Evolutionary conservation across 2,888 invertebrate species (phyloP), one percentile per base, ranked within the genome.

Genomic region (Pristionchus japonicus): DNA sequence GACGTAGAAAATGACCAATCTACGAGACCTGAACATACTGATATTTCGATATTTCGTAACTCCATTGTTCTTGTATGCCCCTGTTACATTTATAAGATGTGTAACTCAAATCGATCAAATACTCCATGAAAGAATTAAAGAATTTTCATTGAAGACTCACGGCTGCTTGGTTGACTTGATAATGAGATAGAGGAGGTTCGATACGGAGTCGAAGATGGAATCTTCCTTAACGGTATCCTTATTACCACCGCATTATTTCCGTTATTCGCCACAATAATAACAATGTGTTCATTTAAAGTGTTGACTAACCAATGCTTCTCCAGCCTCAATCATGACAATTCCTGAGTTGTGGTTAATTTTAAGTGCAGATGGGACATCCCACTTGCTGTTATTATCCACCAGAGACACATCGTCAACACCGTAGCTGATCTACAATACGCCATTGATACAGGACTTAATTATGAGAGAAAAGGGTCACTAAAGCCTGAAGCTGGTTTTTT

Each of bases 201-300:
- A 64, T 27, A n/a, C 23, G 0, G 61, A 64, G 64, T 85, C 85
- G 64, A 64, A 85, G 85, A 85, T 85, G 40, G 85, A 47, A 64
- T 85, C 85, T 23, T 15, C 37, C 85, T 85, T 61, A 82, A 31
- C 23, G 15, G 52, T 23, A 20, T 17, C 2, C 27, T n/a, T 77
- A 23, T 43, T 15, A 7, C 34, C 6, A 43, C 43, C 43, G 6
- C n/a, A 2, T 37, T 23, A 34, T 27, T 3, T 15, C 13, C 70
- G 31, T 34, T 17, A 6, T 40, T 11, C 74, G 23, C 3, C 13
- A 15, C 11, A 37, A n/a, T n/a, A 17, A 47, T 43, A 20, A 34
- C 20, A 17, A 43, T n/a, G 37, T 80, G 27, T 3, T 17, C 11
- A 43, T 57, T 13, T 20, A 20, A 74, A 17, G 57, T 37, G 43